Conservation (phyloP, 2,113 vertebrate species). For the Chaetura pelagica region DNA sequence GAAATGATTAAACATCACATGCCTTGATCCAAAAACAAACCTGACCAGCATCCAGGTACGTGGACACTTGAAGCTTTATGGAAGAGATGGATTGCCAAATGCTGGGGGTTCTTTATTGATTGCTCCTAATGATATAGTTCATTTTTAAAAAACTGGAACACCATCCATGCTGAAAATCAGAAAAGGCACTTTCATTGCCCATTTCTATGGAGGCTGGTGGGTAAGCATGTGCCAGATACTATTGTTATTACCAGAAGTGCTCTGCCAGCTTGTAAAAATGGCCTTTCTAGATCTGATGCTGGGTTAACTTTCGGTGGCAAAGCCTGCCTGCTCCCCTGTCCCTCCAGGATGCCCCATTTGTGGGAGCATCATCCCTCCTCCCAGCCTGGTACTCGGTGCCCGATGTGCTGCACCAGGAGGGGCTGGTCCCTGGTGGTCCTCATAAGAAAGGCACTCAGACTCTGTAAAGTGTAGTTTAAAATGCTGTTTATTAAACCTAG, state of each 20-base stretch:
- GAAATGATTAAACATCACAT: neutral
- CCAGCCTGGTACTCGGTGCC: neutral
- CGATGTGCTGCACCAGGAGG: neutral
- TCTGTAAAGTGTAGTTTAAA: neutral
- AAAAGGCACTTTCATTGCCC: neutral
- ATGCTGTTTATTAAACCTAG: neutral
- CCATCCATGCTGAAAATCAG: neutral
- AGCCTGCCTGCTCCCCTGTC: neutral
- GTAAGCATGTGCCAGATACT: neutral
- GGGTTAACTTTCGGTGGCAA: neutral
- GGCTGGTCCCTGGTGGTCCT: fast-evolving
- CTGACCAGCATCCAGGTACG: neutral
- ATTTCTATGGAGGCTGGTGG: neutral
- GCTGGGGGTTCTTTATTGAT: neutral
- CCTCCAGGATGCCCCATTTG: fast-evolving
- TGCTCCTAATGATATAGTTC: neutral
- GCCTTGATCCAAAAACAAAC: neutral
- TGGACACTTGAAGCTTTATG: neutral
- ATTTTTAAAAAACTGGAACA: neutral
- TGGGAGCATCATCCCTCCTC: neutral
- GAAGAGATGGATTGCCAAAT: neutral
- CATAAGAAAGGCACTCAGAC: neutral
- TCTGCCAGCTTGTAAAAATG: neutral
- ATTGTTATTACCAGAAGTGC: neutral
- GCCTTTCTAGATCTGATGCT: neutral